Conservation (phyloP, 2,888 invertebrate species). For the Tetramorium bicarinatum region DNA sequence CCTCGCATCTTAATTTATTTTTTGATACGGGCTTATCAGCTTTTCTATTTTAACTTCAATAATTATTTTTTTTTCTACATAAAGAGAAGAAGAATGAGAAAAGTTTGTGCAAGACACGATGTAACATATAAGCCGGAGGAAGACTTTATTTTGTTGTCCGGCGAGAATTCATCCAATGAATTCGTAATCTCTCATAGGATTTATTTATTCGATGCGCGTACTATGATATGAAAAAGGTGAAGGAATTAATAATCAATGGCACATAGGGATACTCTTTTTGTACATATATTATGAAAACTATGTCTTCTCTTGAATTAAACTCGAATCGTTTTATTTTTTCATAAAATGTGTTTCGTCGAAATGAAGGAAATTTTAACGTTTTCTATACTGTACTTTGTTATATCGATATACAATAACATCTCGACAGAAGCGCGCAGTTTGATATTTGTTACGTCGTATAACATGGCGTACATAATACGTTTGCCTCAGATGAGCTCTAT, state of each 20-base stretch:
- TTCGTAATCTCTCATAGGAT: slow-evolving; percentile 30
- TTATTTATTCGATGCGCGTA: slow-evolving; percentile 13
- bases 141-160: slow-evolving; percentile 39
- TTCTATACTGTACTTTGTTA: slow-evolving; percentile 26
- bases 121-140: background rate
- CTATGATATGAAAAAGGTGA: slow-evolving; percentile 17
- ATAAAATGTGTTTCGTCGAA: background rate
- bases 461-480: slow-evolving; percentile 19
- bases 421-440: slow-evolving; percentile 6
- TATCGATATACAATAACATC: background rate
- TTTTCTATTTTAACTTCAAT: background rate
- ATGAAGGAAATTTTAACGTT: background rate
- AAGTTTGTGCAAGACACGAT: background rate
- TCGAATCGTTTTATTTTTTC: background rate
- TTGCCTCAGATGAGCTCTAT: slow-evolving; percentile 40
- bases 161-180: slow-evolving; percentile 44
- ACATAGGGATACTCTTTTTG: background rate
- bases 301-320: background rate
- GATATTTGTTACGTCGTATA: slow-evolving; percentile 35
- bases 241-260: slow-evolving; percentile 22
- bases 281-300: background rate
- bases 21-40: background rate
- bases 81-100: slow-evolving; percentile 15
- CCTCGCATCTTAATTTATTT: background rate
- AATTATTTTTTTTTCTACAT: background rate